phyloP scores from a whole-genome alignment of 2,888 invertebrate species.

The Salpingus planirostris region DNA sequence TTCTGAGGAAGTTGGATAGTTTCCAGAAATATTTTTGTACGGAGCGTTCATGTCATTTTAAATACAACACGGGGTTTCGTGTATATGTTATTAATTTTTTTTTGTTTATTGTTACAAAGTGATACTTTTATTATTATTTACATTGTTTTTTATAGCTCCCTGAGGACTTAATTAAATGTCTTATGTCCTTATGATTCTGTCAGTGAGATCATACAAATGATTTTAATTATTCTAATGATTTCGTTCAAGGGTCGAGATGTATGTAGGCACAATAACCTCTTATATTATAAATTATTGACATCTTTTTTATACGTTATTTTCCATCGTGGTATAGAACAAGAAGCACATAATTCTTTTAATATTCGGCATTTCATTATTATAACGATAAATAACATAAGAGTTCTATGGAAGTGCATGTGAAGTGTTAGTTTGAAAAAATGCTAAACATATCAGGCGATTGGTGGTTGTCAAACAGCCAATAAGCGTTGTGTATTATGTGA shows the following conservation, averaged over 20 bases:
- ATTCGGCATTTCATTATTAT: no score
- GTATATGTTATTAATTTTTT: slow-evolving; percentile 34
- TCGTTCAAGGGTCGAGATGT: slow-evolving; percentile 3
- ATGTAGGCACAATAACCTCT: slow-evolving; percentile 10
- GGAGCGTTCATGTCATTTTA: slow-evolving; percentile 12
- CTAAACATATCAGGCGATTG: slow-evolving; percentile 28
- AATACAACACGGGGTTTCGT: slow-evolving; percentile 28
- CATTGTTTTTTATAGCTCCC: slow-evolving; percentile 33
- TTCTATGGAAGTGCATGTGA: slow-evolving; percentile 23
- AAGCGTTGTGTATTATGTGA: slow-evolving; percentile 13
- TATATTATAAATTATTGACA: no score
- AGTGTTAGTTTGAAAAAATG: slow-evolving; percentile 13
- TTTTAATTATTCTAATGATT: slow-evolving; percentile 3
- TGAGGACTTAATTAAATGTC: slow-evolving; percentile 21
- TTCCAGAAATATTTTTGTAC: slow-evolving; percentile 7
- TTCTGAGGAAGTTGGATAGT: background rate
- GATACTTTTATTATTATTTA: slow-evolving; percentile 38
- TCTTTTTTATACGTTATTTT: no score
- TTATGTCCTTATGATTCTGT: slow-evolving; percentile 29
- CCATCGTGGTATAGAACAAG: no score
- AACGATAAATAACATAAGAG: no score
- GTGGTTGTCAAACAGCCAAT: slow-evolving; percentile 18
- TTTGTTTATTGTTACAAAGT: slow-evolving; percentile 40
- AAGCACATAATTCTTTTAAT: no score
- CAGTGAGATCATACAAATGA: slow-evolving; percentile 30